Percentiles rank a stretch among this genome's conserved stretches.
Evolutionary conservation across 1,140 invertebrate genomes (phyloP).

Genomic region (Apis cerana): DNA sequence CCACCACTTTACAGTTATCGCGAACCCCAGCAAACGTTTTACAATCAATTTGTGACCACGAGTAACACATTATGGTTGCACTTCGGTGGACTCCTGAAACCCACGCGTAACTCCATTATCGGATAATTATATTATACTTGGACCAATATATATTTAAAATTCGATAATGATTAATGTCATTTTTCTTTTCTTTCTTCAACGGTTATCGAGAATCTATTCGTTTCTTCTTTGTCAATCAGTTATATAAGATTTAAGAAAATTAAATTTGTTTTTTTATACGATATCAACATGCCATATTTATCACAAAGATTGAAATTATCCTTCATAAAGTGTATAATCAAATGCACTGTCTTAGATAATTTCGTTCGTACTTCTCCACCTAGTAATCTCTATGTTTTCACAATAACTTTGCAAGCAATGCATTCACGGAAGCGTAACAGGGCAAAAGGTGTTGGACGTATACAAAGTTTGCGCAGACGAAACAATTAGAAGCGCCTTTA

Average conservation of each 20-base stretch:
- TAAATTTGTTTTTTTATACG: too few species aligned
- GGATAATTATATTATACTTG: constrained; percentile 14
- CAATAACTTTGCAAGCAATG: not conserved
- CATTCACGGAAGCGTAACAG: constrained; percentile 5
- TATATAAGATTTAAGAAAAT: too few species aligned
- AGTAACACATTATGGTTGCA: constrained; percentile 29
- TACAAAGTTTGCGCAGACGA: constrained; percentile 2
- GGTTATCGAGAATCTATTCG: not conserved
- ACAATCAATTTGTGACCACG: constrained; percentile 39
- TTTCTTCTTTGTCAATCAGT: not conserved
- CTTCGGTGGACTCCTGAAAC: constrained; percentile 9
- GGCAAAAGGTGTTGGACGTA: not conserved
- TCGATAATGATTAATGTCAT: not conserved
- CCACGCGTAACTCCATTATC: constrained; percentile 29
- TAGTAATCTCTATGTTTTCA: not conserved
- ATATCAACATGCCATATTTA: too few species aligned
- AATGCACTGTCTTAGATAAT: not conserved
- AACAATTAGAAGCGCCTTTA: constrained; percentile 11
- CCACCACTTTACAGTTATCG: constrained; percentile 26
- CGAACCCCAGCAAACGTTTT: constrained; percentile 25
- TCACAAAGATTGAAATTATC: too few species aligned
- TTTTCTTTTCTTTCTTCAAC: not conserved
- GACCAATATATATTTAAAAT: not conserved
- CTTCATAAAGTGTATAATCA: too few species aligned
- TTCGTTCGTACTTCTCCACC: not conserved